Conservation (phyloP, 1,140 invertebrate species). For the Drosophila pseudoananassae region DNA sequence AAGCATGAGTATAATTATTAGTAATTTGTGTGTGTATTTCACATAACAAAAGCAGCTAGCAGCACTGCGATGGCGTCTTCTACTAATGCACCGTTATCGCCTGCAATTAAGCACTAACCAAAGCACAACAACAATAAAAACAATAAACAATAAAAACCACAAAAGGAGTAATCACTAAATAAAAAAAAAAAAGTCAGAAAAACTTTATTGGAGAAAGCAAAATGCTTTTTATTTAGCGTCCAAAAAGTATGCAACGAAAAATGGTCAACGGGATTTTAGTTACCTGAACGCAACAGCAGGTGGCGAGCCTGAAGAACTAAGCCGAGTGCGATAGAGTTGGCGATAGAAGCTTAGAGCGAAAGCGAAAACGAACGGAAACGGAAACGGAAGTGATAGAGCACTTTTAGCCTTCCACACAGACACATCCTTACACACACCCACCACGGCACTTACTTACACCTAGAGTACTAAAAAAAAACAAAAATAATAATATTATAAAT, state of each 20-base stretch:
- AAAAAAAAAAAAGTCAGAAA: background rate
- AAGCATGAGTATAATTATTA: constrained; percentile 33
- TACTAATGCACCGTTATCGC: constrained; percentile 48
- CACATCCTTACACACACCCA: constrained; percentile 7
- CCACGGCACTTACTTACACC: constrained; percentile 8
- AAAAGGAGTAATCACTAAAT: background rate
- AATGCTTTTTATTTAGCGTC: constrained; percentile 25
- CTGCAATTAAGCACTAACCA: constrained; percentile 50
- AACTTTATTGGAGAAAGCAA: background rate
- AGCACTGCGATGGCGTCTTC: constrained; percentile 38
- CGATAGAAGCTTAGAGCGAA: background rate
- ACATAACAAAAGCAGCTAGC: constrained; percentile 29
- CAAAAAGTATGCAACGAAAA: constrained; percentile 46
- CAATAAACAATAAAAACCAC: constrained; percentile 2
- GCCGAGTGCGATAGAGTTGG: background rate
- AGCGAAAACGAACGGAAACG: background rate
- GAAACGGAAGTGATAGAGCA: constrained; percentile 33
- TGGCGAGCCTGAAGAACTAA: constrained; percentile 9
- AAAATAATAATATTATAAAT: constrained; percentile 14
- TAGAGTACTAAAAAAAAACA: constrained; percentile 10
- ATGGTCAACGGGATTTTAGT: constrained; percentile 31
- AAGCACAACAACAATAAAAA: constrained; percentile 14
- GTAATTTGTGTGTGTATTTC: constrained; percentile 30
- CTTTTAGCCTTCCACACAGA: constrained; percentile 17
- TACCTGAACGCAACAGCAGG: constrained; percentile 42